Percentiles rank a stretch among this genome's conserved stretches.
These are phyloP conservation scores for Caerostris darwini DNA, from an alignment of 1,140 invertebrate genomes.

Conservation along the genomic window DNA sequence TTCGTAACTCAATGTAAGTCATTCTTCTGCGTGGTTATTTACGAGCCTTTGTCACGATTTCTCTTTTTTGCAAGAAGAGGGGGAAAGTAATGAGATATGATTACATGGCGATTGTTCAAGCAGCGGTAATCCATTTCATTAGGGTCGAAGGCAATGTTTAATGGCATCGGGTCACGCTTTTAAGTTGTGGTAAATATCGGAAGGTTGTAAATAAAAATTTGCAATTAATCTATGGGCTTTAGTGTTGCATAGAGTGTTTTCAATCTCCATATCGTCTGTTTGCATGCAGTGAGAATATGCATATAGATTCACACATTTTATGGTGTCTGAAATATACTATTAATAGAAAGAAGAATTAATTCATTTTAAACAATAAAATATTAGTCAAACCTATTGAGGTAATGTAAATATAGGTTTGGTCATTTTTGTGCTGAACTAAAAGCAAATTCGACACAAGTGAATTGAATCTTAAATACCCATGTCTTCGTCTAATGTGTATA, in stretches of 20 bases:
- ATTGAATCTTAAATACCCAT: too few species aligned
- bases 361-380: too few species aligned
- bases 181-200: background rate
- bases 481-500: too few species aligned
- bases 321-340: too few species aligned
- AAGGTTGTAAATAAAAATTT: background rate
- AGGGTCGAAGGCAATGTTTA: background rate
- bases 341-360: too few species aligned
- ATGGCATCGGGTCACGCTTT: conserved; percentile 23
- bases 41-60: conserved; percentile 44
- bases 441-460: too few species aligned
- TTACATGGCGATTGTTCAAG: background rate
- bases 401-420: too few species aligned
- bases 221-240: background rate
- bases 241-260: background rate
- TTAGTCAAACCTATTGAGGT: too few species aligned
- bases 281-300: too few species aligned
- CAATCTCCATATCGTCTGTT: background rate
- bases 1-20: conserved; percentile 54
- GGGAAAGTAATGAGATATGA: background rate
- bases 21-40: conserved; percentile 32
- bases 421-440: too few species aligned
- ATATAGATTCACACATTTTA: too few species aligned
- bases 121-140: conserved; percentile 22
- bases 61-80: background rate